Base-by-base conservation (phyloP, 2,113 vertebrate species). In the Actinemys pallida region DNA sequence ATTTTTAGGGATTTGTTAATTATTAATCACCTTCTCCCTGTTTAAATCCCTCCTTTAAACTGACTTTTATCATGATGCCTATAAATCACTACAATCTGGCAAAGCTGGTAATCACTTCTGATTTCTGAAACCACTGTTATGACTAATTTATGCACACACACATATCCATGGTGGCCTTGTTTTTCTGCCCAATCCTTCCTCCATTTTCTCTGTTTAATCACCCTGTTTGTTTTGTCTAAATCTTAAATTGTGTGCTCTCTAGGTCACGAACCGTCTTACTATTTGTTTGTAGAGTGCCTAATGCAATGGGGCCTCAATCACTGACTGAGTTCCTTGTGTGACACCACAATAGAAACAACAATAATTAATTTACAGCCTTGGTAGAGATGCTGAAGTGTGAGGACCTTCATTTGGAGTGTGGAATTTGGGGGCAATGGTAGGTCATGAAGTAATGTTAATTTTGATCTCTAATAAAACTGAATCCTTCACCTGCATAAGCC, bases 401-500 rank as follows among this genome's bases (percentile, higher is more conserved):
- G 94, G n/a, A 72, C 29, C 69, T 89, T 78, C 91, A 62, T 92
- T 89, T 94, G n/a, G 85, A 90, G 92, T 86, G 69, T 52, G 90
- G 83, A 93, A 1, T 35, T 89, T 84, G 49, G 72, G 94, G 83
- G 31, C 6, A 87, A 92, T 83, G 50, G 8, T 88, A 82, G 35
- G 52, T 10, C 92, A 72, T 94, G 72, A 96, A 92, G 35, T 86
- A 96, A 76, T 94, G 89, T 81, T 47, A 82, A 13, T 92, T 96
- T 93, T 92, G 42, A 92, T 95, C 92, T 95, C 72, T 94, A 86
- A 8, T 72, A 86, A 91, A 4, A 31, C 39, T 86, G n/a, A 81
- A 84, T 83, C 42, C 24, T 90, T 90, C 90, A 52, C 84, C 80
- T 84, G n/a, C 11, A 35, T 31, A 75, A 84, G 29, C 4, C 35